phyloP scores from a whole-genome alignment of 1,140 invertebrate genomes.

The Ceratina japonica region DNA sequence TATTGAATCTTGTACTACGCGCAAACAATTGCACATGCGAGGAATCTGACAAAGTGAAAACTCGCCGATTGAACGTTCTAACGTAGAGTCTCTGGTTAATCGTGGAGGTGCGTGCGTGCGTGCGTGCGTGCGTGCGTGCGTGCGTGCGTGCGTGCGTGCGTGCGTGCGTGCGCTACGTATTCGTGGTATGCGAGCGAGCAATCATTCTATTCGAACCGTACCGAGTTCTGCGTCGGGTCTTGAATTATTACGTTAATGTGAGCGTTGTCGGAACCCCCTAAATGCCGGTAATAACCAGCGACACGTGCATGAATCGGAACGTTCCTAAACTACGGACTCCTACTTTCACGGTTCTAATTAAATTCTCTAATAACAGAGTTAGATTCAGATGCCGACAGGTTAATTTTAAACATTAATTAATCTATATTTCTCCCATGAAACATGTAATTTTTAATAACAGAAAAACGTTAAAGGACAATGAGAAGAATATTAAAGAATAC shows the following conservation, averaged over 20 bases:
- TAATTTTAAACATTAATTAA: too few species aligned
- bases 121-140: neutral
- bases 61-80: neutral
- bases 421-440: too few species aligned
- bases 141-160: neutral
- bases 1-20: too few species aligned
- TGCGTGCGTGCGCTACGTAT: slow-evolving; percentile 2
- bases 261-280: neutral
- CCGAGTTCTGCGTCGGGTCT: slow-evolving; percentile 29
- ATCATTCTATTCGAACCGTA: slow-evolving; percentile 31
- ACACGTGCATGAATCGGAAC: slow-evolving; percentile 29
- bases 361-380: slow-evolving; percentile 2
- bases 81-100: slow-evolving; percentile 3
- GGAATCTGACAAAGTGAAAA: neutral
- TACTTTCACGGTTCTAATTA: neutral
- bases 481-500: neutral
- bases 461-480: too few species aligned
- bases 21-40: neutral
- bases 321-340: neutral
- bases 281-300: slow-evolving; percentile 8
- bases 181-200: slow-evolving; percentile 29
- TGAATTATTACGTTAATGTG: slow-evolving; percentile 32
- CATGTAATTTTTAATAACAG: too few species aligned
- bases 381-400: too few species aligned
- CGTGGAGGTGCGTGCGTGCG: neutral